Conservation (phyloP, 1,140 invertebrate genomes). For the Lucilia sericata region DNA sequence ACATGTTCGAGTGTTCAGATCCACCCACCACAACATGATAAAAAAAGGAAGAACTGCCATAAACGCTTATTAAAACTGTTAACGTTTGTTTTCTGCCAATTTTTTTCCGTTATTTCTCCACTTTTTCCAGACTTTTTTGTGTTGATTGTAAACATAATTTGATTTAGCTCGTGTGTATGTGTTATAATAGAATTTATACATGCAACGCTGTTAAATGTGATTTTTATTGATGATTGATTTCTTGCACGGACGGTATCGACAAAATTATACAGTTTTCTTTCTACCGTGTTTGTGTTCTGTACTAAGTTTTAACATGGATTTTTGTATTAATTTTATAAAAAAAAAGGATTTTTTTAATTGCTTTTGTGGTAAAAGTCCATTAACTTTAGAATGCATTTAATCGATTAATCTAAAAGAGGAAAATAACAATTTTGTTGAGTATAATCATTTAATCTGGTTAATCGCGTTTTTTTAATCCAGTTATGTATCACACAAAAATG, state of each 20-base stretch:
- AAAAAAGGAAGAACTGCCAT: not conserved
- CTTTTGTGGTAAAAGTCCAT: not conserved
- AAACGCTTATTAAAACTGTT: conserved; percentile 15
- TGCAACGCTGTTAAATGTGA: not conserved
- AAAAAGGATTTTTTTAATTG: not conserved
- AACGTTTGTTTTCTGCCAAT: not conserved
- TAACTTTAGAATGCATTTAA: not conserved
- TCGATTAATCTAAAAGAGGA: no score
- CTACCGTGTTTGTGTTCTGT: not conserved
- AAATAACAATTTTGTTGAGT: no score
- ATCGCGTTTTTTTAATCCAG: no score
- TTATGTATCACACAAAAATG: no score
- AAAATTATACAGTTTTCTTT: not conserved
- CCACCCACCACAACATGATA: not conserved
- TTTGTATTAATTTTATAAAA: no score
- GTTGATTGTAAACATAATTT: not conserved
- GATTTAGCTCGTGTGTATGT: not conserved
- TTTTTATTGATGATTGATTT: not conserved
- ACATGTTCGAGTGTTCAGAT: not conserved
- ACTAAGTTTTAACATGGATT: not conserved
- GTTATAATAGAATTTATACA: not conserved
- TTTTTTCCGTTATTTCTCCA: not conserved
- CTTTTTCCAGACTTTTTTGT: not conserved
- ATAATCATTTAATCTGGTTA: no score
- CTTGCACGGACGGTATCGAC: not conserved